phyloP scores from a whole-genome alignment of 2,113 vertebrate genomes.

The Philantomba maxwellii region DNA sequence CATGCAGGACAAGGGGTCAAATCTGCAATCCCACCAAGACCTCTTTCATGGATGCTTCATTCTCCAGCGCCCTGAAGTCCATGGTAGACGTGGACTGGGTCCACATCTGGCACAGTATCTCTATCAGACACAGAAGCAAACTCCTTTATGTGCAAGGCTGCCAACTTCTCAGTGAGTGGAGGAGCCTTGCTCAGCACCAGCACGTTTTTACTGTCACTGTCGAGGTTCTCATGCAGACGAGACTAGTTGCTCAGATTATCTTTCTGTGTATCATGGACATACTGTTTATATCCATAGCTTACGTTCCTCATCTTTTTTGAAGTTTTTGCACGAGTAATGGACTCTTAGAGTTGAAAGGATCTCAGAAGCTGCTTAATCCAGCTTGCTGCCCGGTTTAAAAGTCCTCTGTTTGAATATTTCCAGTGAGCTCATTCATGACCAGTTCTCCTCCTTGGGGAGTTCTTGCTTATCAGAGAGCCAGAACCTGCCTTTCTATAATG shows the following conservation, averaged over 20 bases:
- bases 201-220: not conserved
- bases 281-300: not conserved
- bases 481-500: not conserved
- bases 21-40: not conserved
- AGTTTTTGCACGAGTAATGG: constrained; percentile 5
- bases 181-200: not conserved
- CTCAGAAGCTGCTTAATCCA: not conserved
- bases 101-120: not conserved
- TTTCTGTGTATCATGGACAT: not conserved
- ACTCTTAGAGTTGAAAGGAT: not conserved
- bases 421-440: not conserved
- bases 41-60: not conserved
- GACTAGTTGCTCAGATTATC: not conserved
- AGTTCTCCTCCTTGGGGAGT: not conserved
- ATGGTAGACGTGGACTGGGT: not conserved
- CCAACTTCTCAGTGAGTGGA: not conserved
- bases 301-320: not conserved
- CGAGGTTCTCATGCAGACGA: not conserved
- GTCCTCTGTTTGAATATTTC: not conserved
- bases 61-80: not conserved
- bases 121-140: not conserved
- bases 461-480: not conserved
- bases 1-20: not conserved
- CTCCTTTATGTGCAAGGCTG: not conserved
- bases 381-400: not conserved